These are phyloP conservation scores for Parnassius glacialis DNA, from an alignment of 2,888 invertebrate genomes.

Conservation along the genomic window DNA sequence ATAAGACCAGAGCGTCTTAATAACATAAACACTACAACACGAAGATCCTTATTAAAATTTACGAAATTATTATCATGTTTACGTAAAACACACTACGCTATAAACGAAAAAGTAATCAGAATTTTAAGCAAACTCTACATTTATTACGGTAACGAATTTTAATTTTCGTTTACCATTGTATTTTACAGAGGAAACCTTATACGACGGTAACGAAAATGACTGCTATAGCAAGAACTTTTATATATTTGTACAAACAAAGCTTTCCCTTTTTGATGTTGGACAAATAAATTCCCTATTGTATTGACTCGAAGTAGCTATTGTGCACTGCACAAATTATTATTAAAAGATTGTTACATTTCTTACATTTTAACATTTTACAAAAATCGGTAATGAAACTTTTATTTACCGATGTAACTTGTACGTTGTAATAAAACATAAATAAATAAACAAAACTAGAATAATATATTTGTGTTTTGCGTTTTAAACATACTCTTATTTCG, in stretches of 20 bases:
- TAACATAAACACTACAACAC: slow-evolving; percentile 11
- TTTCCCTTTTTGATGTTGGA: slow-evolving; percentile 47
- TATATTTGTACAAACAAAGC: slow-evolving; percentile 48
- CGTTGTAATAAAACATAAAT: too few relatives aligned
- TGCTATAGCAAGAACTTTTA: slow-evolving; percentile 44
- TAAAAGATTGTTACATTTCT: too few relatives aligned
- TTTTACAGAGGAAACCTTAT: slow-evolving; percentile 6
- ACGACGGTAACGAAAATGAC: slow-evolving; percentile 26
- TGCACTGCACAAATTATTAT: too few relatives aligned
- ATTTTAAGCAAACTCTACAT: slow-evolving; percentile 9
- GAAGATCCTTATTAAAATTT: slow-evolving; percentile 25
- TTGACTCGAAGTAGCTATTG: slow-evolving; percentile 47
- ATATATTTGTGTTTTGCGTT: too few relatives aligned
- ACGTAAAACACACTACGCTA: slow-evolving; percentile 2
- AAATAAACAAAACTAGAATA: too few relatives aligned
- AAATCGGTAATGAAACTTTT: too few relatives aligned
- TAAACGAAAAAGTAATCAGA: slow-evolving; percentile 13
- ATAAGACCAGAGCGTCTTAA: slow-evolving; percentile 16
- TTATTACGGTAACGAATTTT: slow-evolving; percentile 14
- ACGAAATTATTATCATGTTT: slow-evolving; percentile 12
- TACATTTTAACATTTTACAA: too few relatives aligned
- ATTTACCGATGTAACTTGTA: too few relatives aligned
- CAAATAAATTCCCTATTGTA: slow-evolving; percentile 55
- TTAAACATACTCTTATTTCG: too few relatives aligned
- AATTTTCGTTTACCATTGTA: slow-evolving; percentile 14